These are phyloP conservation scores for Leptopilina clavipes DNA, from an alignment of 1,140 invertebrate genomes.

Conservation along the genomic window DNA sequence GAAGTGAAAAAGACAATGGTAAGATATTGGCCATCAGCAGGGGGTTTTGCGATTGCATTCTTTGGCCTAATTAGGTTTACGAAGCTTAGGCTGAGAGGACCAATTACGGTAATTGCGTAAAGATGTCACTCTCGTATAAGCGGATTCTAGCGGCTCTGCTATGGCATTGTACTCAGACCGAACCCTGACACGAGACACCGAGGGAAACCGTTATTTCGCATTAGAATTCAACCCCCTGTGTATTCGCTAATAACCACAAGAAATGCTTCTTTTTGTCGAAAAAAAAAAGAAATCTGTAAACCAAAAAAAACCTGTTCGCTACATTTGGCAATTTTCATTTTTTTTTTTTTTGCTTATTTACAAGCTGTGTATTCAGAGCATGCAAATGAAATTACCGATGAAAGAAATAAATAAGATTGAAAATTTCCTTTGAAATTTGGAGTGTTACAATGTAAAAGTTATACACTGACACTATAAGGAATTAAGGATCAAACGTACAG, in stretches of 20 bases:
- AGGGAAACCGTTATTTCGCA: slow-evolving; percentile 64
- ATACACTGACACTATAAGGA: too few relatives aligned
- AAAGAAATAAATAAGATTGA: too few relatives aligned
- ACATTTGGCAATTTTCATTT: neutral
- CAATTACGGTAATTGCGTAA: slow-evolving; percentile 75
- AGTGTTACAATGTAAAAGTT: too few relatives aligned
- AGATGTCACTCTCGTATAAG: slow-evolving; percentile 73
- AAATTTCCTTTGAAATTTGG: too few relatives aligned
- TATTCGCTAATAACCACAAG: slow-evolving; percentile 22
- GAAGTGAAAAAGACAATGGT: neutral
- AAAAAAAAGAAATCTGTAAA: too few relatives aligned
- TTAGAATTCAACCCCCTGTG: slow-evolving; percentile 58
- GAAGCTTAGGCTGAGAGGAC: slow-evolving; percentile 60
- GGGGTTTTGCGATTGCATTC: slow-evolving; percentile 58
- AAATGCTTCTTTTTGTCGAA: slow-evolving; percentile 14
- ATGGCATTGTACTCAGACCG: slow-evolving; percentile 66
- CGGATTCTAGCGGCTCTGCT: slow-evolving; percentile 70
- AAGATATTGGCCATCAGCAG: neutral
- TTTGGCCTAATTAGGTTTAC: slow-evolving; percentile 69
- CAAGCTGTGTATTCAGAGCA: too few relatives aligned
- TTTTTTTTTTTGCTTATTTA: too few relatives aligned
- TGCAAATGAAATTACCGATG: too few relatives aligned
- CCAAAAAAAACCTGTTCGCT: neutral
- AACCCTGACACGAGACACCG: slow-evolving; percentile 52
- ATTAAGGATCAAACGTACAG: too few relatives aligned